These are phyloP conservation scores for Beroe forskalii DNA, from an alignment of 37 sponge, comb jelly and placozoan species.

Conservation along the genomic window DNA sequence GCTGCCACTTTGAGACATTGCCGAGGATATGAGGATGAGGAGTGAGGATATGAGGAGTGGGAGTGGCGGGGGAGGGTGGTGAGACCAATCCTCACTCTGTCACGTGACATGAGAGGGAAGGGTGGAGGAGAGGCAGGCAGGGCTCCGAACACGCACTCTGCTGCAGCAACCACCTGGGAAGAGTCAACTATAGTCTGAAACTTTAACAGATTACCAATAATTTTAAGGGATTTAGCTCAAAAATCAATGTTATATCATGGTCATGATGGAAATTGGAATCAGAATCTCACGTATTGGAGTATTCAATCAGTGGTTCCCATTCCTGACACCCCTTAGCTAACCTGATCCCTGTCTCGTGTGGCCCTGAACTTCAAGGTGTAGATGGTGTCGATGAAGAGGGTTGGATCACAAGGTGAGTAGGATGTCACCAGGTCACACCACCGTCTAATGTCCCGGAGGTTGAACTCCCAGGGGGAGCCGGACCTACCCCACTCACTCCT, in stretches of 20 bases:
- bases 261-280: no score
- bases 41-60: no score
- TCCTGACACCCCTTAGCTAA: no score
- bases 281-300: no score
- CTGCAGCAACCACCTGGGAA: no score
- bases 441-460: slow-evolving; percentile 87
- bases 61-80: slow-evolving; percentile 3
- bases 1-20: neutral
- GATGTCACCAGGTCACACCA: slow-evolving; percentile 88
- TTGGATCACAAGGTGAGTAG: slow-evolving; percentile 65
- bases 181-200: no score
- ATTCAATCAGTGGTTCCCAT: no score
- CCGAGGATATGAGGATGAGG: no score
- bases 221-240: no score
- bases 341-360: slow-evolving; percentile 37
- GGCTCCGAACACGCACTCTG: neutral
- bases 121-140: slow-evolving; percentile 25
- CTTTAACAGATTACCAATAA: no score
- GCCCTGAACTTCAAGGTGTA: slow-evolving; percentile 71
- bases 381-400: slow-evolving; percentile 71
- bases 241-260: no score
- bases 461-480: slow-evolving; percentile 83
- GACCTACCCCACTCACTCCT: neutral
- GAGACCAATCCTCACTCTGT: slow-evolving; percentile 72
- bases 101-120: neutral